These are phyloP conservation scores for Rhinoderma darwinii DNA, from an alignment of 2,113 vertebrate genomes.

Conservation along the genomic window DNA sequence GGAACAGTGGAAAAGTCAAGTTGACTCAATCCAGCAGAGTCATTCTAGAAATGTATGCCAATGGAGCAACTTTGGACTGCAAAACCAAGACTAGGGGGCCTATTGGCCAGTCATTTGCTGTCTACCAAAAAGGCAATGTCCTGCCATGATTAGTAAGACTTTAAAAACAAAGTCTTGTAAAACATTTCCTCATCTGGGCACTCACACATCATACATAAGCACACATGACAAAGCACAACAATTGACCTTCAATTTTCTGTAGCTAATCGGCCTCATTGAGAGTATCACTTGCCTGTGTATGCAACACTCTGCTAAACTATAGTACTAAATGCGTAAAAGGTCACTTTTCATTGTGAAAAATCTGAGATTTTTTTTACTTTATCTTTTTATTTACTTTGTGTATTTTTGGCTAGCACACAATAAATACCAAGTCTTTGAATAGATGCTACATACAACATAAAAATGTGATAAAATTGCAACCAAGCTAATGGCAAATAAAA, in stretches of 20 bases:
- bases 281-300: not conserved
- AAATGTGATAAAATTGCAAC: conserved; percentile 49
- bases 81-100: not conserved
- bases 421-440: conserved; percentile 45
- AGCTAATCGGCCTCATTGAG: not conserved
- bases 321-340: conserved; percentile 36
- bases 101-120: not conserved
- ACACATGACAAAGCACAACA: conserved; percentile 5
- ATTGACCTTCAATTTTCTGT: not conserved
- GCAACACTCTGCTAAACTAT: conserved; percentile 20
- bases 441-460: conserved; percentile 38
- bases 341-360: conserved; percentile 47
- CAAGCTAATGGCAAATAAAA: conserved; percentile 40
- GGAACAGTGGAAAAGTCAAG: not conserved
- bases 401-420: conserved; percentile 55
- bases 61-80: not conserved
- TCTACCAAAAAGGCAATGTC: conserved; percentile 5
- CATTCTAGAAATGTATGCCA: not conserved
- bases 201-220: conserved; percentile 34
- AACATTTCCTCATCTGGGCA: not conserved
- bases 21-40: conserved; percentile 47
- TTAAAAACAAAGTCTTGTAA: conserved; percentile 25
- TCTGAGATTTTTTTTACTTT: conserved; percentile 3
- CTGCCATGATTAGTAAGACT: conserved; percentile 41
- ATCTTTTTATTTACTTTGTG: conserved; percentile 11